Evolutionary conservation across 1,140 invertebrate genomes (phyloP).

Genomic region (Polyergus mexicanus): DNA sequence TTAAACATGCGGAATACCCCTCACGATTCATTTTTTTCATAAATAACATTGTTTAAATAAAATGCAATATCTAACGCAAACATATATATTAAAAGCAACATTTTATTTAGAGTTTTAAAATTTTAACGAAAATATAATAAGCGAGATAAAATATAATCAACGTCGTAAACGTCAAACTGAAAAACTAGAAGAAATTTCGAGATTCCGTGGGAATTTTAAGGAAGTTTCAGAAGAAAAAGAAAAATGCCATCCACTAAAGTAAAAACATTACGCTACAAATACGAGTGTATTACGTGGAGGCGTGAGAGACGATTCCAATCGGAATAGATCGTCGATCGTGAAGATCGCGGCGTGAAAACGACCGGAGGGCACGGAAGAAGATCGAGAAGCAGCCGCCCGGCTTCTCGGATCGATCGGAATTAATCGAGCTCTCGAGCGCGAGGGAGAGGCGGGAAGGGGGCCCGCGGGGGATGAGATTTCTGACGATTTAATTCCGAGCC

Average conservation of each 20-base stretch:
- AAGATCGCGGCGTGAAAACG: background rate
- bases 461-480: slow-evolving; percentile 61
- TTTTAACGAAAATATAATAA: background rate
- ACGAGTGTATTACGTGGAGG: slow-evolving; percentile 17
- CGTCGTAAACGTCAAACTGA: background rate
- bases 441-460: background rate
- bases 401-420: slow-evolving; percentile 46
- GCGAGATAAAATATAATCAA: background rate
- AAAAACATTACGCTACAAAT: slow-evolving; percentile 37
- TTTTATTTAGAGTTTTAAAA: background rate
- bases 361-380: slow-evolving; percentile 17
- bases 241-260: background rate
- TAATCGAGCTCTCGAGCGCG: slow-evolving; percentile 13
- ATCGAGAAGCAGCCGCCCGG: slow-evolving; percentile 39
- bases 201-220: background rate
- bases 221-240: background rate
- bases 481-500: slow-evolving; percentile 71
- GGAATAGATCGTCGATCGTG: slow-evolving; percentile 43
- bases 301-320: slow-evolving; percentile 24
- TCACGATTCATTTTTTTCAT: background rate
- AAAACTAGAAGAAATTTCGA: background rate
- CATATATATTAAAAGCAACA: background rate
- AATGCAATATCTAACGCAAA: background rate
- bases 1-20: background rate
- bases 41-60: slow-evolving; percentile 8